Conservation (phyloP, 2,797 vertebrate genomes). For the Cirrhinus mrigala region DNA sequence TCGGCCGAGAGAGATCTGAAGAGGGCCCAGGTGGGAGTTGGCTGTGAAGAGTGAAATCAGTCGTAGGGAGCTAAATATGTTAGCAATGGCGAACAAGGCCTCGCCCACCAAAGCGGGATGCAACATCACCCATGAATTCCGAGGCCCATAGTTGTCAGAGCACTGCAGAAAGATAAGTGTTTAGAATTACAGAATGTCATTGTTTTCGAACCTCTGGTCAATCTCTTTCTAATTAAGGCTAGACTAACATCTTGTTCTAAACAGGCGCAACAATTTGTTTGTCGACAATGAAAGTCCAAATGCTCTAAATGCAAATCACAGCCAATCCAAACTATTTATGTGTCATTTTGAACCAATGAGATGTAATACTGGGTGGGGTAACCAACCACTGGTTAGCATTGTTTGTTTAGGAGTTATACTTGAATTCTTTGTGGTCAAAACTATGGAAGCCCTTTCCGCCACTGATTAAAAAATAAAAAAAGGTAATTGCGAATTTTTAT, state of each 20-base stretch:
- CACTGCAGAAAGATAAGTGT: slow-evolving; percentile 77
- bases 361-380: too few relatives aligned
- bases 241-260: not conserved
- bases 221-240: not conserved
- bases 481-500: too few relatives aligned
- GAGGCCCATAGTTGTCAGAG: slow-evolving; percentile 77
- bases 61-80: slow-evolving; percentile 97
- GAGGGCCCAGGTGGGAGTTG: slow-evolving; percentile 96
- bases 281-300: not conserved
- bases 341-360: not conserved
- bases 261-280: not conserved
- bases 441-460: too few relatives aligned
- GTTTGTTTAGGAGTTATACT: too few relatives aligned
- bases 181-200: not conserved
- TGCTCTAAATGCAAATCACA: not conserved
- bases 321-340: not conserved
- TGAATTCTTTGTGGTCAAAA: too few relatives aligned
- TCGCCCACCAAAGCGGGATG: slow-evolving; percentile 96
- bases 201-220: not conserved
- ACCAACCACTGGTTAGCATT: too few relatives aligned
- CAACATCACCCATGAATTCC: slow-evolving; percentile 95
- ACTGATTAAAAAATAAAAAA: too few relatives aligned
- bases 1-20: slow-evolving; percentile 96
- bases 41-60: slow-evolving; percentile 98
- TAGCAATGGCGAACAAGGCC: slow-evolving; percentile 96